phyloP scores from a whole-genome alignment of 2,113 vertebrate genomes.

The Urocynchramus pylzowi region DNA sequence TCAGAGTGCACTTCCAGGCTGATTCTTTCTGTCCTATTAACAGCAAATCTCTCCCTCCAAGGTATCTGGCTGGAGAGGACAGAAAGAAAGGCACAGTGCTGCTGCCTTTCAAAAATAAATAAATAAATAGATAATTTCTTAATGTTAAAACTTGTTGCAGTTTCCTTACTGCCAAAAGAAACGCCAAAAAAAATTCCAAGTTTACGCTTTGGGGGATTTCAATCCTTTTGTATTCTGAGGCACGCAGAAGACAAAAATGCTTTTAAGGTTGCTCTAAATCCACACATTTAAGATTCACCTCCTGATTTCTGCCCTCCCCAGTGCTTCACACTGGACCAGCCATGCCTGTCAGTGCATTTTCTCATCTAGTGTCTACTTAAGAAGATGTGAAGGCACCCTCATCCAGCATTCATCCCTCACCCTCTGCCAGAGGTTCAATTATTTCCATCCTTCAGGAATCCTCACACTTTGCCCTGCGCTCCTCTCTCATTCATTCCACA shows the following conservation, averaged over 20 bases:
- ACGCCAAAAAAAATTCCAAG: neutral
- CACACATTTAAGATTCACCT: neutral
- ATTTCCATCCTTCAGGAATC: slow-evolving; percentile 56
- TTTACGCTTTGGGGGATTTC: neutral
- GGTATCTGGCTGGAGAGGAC: neutral
- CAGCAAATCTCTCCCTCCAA: neutral
- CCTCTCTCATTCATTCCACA: slow-evolving; percentile 39
- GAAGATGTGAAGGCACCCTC: slow-evolving; percentile 34
- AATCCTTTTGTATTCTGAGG: neutral
- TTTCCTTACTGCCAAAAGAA: neutral
- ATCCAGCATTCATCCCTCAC: slow-evolving; percentile 35
- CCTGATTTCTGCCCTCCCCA: neutral
- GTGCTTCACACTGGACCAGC: slow-evolving; percentile 1
- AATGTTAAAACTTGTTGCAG: slow-evolving; percentile 58
- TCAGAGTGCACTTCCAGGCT: neutral
- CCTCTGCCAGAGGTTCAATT: slow-evolving; percentile 28
- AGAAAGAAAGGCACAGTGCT: neutral
- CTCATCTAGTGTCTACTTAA: neutral
- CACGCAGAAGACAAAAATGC: neutral
- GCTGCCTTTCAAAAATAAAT: neutral
- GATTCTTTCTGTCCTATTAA: neutral
- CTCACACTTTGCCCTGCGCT: slow-evolving; percentile 9
- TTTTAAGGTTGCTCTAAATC: neutral
- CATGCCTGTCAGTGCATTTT: slow-evolving; percentile 24
- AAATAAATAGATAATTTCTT: neutral